A percentile compares a stretch with the other conserved stretches of the same genome.
phyloP scores from a whole-genome alignment of 53 echinoderm and acorn worm genomes.

The Arbacia lixula region DNA sequence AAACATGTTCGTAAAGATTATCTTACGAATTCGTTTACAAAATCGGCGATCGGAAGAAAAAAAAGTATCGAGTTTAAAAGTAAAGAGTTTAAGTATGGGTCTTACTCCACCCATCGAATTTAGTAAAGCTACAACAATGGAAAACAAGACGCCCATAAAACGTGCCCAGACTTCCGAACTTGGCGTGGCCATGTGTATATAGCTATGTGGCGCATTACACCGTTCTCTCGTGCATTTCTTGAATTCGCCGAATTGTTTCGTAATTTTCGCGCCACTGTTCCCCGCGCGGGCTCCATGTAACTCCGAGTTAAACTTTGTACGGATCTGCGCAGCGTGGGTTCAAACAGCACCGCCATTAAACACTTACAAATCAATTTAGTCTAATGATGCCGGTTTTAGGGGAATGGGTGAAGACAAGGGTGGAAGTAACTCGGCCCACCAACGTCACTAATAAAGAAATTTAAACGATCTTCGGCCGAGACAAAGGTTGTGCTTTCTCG shows the following conservation, averaged over 20 bases:
- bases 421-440: no score
- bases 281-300: neutral
- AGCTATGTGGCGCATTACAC: neutral
- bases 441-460: neutral
- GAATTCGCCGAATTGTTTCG: conserved; percentile 30
- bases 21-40: no score
- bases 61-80: no score
- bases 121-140: no score
- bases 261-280: conserved; percentile 19
- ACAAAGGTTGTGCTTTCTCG: no score
- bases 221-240: neutral
- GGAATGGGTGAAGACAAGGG: no score
- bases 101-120: no score
- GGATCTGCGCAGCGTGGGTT: neutral
- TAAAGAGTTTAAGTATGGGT: no score
- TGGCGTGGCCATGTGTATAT: neutral
- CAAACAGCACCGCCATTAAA: conserved; percentile 19
- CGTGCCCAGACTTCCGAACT: neutral
- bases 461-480: neutral
- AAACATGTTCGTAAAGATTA: no score
- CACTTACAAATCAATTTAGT: conserved; percentile 27
- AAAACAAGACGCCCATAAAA: no score
- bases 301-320: no score
- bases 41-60: no score
- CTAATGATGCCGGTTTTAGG: conserved; percentile 8